A percentile compares a stretch with the other conserved stretches of the same genome.
These are phyloP conservation scores for Sycobia sp. DNA, from an alignment of 1,140 invertebrate species.

Conservation along the genomic window DNA sequence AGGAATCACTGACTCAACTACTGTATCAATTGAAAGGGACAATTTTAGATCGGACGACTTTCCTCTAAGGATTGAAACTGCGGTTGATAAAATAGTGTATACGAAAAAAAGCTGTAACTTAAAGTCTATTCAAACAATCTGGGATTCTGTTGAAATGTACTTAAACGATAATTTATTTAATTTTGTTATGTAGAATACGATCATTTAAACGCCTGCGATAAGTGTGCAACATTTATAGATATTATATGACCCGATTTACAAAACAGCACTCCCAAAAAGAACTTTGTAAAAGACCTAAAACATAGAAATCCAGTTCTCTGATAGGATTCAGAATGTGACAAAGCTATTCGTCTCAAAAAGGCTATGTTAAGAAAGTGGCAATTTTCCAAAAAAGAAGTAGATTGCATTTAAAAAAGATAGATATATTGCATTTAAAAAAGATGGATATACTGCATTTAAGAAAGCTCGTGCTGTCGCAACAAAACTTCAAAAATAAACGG, in stretches of 20 bases:
- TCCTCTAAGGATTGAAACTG: background rate
- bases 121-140: background rate
- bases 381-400: background rate
- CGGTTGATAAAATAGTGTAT: background rate
- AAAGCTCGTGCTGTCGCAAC: background rate
- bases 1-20: background rate
- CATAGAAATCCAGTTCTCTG: slow-evolving; percentile 27
- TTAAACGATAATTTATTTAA: background rate
- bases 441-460: too few species aligned
- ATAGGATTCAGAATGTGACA: slow-evolving; percentile 35
- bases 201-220: background rate
- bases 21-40: background rate
- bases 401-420: too few species aligned
- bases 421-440: too few species aligned
- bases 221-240: background rate
- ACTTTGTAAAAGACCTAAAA: background rate
- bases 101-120: background rate
- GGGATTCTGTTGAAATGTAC: background rate
- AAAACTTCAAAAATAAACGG: slow-evolving; percentile 28
- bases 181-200: background rate
- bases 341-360: slow-evolving; percentile 12
- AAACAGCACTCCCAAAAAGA: background rate
- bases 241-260: background rate
- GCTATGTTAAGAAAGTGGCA: slow-evolving; percentile 29
- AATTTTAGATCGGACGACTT: background rate